Conservation (phyloP, 2,888 invertebrate species). For the Ophraella communa region DNA sequence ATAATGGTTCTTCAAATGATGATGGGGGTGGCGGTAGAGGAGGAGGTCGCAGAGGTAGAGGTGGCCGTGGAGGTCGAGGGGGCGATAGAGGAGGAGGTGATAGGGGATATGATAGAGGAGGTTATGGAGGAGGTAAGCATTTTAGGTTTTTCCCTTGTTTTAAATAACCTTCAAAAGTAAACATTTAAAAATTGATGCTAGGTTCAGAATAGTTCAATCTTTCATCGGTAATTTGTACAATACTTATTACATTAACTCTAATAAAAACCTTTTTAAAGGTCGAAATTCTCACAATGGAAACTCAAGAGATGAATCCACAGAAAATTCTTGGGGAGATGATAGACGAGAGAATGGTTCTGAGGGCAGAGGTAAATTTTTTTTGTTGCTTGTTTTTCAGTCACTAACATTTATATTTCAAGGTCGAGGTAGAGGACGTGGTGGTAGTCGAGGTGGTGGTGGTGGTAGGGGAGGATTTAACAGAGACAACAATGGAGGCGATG, state of each 20-base stretch:
- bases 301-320: constrained; percentile 9
- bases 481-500: constrained; percentile 52
- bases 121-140: constrained; percentile 28
- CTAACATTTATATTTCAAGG: constrained; percentile 22
- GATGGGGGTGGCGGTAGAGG: constrained; percentile 33
- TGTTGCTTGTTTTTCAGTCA: not conserved
- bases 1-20: constrained; percentile 13
- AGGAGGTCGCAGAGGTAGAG: constrained; percentile 35
- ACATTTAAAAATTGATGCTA: too few relatives aligned
- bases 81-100: constrained; percentile 48
- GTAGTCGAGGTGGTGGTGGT: constrained; percentile 42
- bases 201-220: too few relatives aligned
- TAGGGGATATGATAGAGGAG: too few relatives aligned
- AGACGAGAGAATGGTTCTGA: constrained; percentile 18
- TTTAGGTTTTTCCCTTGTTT: not conserved
- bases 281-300: not conserved
- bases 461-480: constrained; percentile 47
- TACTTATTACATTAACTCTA: too few relatives aligned
- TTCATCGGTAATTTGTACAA: too few relatives aligned
- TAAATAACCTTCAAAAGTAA: too few relatives aligned
- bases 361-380: constrained; percentile 31
- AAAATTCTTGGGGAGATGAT: constrained; percentile 26
- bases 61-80: constrained; percentile 55
- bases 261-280: not conserved
- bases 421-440: constrained; percentile 37